Evolutionary conservation across 2,888 invertebrate species (phyloP).

Genomic region (Stramonita haemastoma): DNA sequence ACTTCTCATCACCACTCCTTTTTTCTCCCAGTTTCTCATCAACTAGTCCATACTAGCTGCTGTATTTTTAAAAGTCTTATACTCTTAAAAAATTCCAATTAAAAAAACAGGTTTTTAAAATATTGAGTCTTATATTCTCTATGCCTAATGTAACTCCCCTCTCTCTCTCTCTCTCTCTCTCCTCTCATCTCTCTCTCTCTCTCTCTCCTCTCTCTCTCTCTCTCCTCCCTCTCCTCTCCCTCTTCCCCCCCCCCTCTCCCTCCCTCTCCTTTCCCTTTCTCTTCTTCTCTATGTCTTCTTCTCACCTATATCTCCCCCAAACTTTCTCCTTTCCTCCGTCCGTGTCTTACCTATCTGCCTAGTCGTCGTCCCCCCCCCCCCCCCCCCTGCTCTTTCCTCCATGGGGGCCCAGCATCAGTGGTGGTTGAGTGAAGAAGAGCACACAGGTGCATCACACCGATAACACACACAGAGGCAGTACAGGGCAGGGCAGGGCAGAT

Average conservation of each 20-base stretch:
- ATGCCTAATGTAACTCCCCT: neutral
- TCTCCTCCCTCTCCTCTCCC: neutral
- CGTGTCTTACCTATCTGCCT: neutral
- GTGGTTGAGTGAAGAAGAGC: slow-evolving; percentile 29
- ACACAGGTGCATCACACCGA: neutral
- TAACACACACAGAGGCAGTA: too few species aligned
- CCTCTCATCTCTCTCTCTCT: neutral
- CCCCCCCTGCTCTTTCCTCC: neutral
- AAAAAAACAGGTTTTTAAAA: too few species aligned
- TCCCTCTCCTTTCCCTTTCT: neutral
- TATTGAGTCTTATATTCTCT: too few species aligned
- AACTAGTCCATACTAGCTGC: too few species aligned
- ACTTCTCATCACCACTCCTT: too few species aligned
- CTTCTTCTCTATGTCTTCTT: too few species aligned
- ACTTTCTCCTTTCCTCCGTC: neutral
- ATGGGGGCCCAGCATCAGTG: neutral
- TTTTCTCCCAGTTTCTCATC: too few species aligned
- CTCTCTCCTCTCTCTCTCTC: neutral
- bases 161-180: neutral
- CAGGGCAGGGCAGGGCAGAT: too few species aligned
- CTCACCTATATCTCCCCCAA: neutral
- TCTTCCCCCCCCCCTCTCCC: neutral
- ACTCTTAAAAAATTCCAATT: too few species aligned
- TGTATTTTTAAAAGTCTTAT: too few species aligned
- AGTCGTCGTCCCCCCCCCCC: neutral